Percentiles rank a stretch among this genome's conserved stretches.
Evolutionary conservation across 1,140 invertebrate species (phyloP).

Genomic region (Solen grandis): DNA sequence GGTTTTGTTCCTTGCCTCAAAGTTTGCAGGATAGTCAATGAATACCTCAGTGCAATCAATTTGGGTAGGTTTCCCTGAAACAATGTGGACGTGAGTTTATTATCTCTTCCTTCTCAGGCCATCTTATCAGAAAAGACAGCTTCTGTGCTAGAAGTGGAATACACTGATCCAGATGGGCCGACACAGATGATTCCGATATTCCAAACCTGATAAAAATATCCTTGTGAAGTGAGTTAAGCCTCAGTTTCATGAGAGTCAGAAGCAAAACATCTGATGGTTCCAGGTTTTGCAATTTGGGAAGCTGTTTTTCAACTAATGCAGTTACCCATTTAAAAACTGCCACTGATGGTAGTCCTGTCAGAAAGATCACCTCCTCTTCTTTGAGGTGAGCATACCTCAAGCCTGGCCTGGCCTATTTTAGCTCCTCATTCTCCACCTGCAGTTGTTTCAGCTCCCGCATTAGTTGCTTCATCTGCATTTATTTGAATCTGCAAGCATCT

Average conservation of each 20-base stretch:
- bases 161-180: not conserved
- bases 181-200: constrained; percentile 1
- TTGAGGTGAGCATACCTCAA: not conserved
- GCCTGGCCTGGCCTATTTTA: not conserved
- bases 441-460: not conserved
- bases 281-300: not conserved
- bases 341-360: not conserved
- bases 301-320: not conserved
- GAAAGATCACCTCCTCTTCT: not conserved
- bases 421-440: not conserved
- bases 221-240: not conserved
- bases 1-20: constrained; percentile 1
- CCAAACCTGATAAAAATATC: not conserved
- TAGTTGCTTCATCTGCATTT: not conserved
- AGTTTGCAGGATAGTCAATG: not conserved
- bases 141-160: not conserved
- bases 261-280: not conserved
- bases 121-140: not conserved
- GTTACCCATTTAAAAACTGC: not conserved
- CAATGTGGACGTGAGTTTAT: not conserved
- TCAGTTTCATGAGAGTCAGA: constrained; percentile 4
- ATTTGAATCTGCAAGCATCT: constrained; percentile 3
- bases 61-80: not conserved
- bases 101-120: not conserved
- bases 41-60: constrained; percentile 17